Percentiles rank a stretch among this genome's conserved stretches.
Conservation (phyloP, 2,888 invertebrate genomes). For the Chrysopilus asiliformis region DNA sequence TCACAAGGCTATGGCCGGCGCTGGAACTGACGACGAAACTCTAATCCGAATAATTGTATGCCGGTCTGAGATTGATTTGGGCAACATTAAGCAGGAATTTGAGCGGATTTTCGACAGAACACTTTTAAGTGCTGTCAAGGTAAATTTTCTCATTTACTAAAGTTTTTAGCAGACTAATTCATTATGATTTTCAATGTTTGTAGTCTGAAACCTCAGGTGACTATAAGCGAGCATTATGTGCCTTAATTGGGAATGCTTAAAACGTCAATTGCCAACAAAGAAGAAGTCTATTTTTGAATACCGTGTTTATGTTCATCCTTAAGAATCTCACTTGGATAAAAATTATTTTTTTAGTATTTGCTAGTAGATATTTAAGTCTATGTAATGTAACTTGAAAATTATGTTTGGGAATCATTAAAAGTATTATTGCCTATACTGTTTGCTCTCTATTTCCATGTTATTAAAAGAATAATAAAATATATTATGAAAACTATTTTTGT, state of each 20-base stretch:
- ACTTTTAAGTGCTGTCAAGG: conserved; percentile 61
- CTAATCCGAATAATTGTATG: conserved; percentile 75
- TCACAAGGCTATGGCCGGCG: conserved; percentile 77
- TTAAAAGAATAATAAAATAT: no score
- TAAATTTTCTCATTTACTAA: conserved; percentile 24
- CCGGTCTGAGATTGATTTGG: conserved; percentile 72
- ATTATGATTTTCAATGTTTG: conserved; percentile 24
- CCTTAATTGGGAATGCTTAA: conserved; percentile 55
- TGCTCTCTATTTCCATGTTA: no score
- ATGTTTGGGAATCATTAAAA: no score
- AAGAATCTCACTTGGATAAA: no score
- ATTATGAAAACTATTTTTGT: no score
- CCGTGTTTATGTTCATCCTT: no score
- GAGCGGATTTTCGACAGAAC: conserved; percentile 55
- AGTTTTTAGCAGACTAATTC: not conserved
- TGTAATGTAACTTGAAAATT: no score
- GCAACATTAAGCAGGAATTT: conserved; percentile 70
- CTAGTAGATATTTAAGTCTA: no score
- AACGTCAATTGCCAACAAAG: no score
- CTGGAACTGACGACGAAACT: conserved; percentile 77
- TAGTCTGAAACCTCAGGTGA: conserved; percentile 76
- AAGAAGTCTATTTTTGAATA: no score
- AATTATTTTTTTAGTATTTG: no score
- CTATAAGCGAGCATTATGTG: conserved; percentile 71
- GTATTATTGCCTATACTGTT: no score